Base-by-base conservation (phyloP, 92 coral and sea anemone species). In the Porites divaricata region DNA sequence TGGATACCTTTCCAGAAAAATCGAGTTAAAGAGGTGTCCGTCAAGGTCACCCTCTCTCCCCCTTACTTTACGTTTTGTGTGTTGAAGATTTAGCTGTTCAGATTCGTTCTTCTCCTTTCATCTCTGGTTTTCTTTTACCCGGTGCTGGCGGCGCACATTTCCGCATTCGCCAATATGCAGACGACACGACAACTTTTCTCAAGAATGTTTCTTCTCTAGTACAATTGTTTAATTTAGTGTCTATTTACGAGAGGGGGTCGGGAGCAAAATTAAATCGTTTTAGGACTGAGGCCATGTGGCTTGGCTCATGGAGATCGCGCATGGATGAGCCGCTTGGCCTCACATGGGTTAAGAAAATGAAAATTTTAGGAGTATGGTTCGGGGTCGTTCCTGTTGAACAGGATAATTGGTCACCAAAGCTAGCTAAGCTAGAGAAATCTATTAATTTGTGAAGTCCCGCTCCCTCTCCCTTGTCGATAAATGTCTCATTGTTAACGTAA, bases 271-370 rank as follows among this genome's bases (percentile, higher is more conserved):
- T 59, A 15, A 82, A 82, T 58, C 67, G 57, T 19, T 17, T 71
- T 50, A 82, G 72, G 57, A 82, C 74, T 12, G 80, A 83, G 35
- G 80, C 87, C 1, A 83, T 83, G 87, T 83, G 80, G 74, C 70
- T 83, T 2, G 80, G 87, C 1, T 35, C 71, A 6, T 35, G 68
- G 15, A 49, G 9, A 10, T 15, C 17, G 12, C 26, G 67, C 23
- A 12, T 10, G 11, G 70, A 66, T 1, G 41, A 66, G 13, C 70
- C 48, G 10, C 70, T 61, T 17, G 80, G 81, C 19, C 58, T 83
- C 6, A 72, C 54, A 9, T 74, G 80, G 87, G 73, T 83, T 4
- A 63, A 72, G 1, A 83, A 74, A 50, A 49, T 74, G 28, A 83
- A 72, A 21, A 35, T 73, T 1, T 21, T 74, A 1, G 81, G 81